Conservation (phyloP, 2,113 vertebrate species). For the Zosterops japonicus region DNA sequence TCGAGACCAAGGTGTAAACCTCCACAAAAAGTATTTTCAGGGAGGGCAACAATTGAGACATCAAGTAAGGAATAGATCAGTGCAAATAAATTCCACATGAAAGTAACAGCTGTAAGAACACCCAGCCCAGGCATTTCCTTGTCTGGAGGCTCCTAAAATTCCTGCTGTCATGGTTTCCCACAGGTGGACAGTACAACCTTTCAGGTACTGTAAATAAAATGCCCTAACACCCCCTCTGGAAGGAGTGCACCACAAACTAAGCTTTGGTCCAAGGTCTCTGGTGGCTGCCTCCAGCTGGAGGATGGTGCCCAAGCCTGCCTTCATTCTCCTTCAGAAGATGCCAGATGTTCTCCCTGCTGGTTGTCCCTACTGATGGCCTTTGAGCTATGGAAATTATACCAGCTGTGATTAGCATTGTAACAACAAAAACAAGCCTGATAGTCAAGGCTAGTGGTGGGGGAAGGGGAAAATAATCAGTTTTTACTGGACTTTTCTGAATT, state of each 20-base stretch:
- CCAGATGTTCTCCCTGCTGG: accelerated
- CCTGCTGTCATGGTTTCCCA: neutral
- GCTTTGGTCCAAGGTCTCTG: neutral
- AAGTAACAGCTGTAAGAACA: neutral
- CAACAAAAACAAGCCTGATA: neutral
- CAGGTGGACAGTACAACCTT: neutral
- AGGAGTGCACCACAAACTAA: neutral
- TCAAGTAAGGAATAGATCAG: neutral
- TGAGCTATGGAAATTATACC: neutral
- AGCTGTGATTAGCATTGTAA: neutral
- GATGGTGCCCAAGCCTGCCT: accelerated
- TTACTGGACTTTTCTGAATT: neutral
- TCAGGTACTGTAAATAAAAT: neutral
- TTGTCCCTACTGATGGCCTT: neutral
- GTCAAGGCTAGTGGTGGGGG: neutral
- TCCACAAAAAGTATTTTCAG: neutral
- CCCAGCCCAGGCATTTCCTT: neutral
- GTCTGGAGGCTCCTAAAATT: neutral
- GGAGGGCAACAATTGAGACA: neutral
- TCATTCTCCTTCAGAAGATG: neutral
- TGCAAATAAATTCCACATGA: neutral
- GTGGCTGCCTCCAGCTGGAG: neutral
- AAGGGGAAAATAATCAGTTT: neutral
- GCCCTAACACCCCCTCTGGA: accelerated
- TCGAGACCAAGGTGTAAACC: neutral